Evolutionary conservation across 2,113 vertebrate species (phyloP).

Genomic region (Todiramphus saurophagus): DNA sequence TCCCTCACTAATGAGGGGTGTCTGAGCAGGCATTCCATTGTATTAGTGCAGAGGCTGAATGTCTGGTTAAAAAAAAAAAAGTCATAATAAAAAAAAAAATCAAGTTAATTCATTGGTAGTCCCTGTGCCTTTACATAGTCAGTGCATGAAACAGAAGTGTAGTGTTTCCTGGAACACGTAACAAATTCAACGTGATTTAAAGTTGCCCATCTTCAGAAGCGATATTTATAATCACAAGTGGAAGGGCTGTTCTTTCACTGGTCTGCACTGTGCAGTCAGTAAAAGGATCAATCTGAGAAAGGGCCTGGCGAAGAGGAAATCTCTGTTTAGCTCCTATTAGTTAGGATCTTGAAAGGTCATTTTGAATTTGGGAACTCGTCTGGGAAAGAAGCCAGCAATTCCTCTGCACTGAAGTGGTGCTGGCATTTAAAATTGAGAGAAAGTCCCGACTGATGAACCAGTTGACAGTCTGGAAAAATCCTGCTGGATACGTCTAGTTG

Average conservation of each 20-base stretch:
- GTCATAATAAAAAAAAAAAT: background rate
- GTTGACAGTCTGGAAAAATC: slow-evolving; percentile 50
- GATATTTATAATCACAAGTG: background rate
- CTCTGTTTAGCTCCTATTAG: slow-evolving; percentile 44
- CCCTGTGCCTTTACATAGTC: background rate
- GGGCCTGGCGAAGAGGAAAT: slow-evolving; percentile 39
- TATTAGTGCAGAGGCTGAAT: background rate
- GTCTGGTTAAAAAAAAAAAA: background rate
- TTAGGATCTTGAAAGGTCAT: slow-evolving; percentile 55
- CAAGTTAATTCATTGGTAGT: background rate
- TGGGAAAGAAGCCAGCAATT: slow-evolving; percentile 51
- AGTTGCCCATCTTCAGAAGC: background rate
- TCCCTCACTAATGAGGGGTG: background rate
- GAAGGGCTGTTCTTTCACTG: background rate
- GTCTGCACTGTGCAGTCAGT: background rate
- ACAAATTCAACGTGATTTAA: background rate
- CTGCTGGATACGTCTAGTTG: background rate
- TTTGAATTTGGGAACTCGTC: slow-evolving; percentile 58
- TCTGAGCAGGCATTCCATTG: background rate
- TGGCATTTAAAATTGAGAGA: slow-evolving; percentile 46
- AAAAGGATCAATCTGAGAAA: slow-evolving; percentile 29
- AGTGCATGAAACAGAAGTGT: background rate
- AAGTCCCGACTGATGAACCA: background rate
- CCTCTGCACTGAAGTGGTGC: slow-evolving; percentile 35
- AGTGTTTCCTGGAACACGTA: background rate